phyloP scores from a whole-genome alignment of 2,797 vertebrate genomes.

The Manis pentadactyla region DNA sequence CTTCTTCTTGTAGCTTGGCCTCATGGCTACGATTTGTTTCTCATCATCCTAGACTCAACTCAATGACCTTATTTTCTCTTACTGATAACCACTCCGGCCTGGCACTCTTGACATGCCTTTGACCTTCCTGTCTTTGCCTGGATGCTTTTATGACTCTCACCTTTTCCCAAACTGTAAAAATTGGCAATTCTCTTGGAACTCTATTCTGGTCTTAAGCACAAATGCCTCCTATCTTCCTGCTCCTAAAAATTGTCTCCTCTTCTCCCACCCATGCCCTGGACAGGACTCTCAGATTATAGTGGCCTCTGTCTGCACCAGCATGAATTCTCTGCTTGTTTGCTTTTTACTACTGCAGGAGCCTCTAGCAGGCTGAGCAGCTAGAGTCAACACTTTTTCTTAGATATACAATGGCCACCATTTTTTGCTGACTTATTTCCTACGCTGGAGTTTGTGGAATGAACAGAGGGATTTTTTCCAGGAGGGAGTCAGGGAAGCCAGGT shows the following conservation, averaged over 20 bases:
- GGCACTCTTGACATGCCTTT: not conserved
- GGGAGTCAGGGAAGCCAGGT: not conserved
- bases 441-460: conserved; percentile 15
- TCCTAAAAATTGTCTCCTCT: not conserved
- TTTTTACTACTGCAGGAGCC: not conserved
- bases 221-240: not conserved
- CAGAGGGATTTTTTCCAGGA: conserved; percentile 35
- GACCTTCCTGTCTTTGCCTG: not conserved
- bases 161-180: not conserved
- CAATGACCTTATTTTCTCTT: not conserved
- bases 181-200: not conserved
- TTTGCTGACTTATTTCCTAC: conserved; percentile 25
- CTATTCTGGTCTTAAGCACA: not conserved
- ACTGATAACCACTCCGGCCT: not conserved
- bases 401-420: not conserved
- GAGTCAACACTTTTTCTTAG: not conserved
- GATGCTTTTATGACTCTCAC: not conserved
- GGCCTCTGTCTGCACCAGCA: not conserved
- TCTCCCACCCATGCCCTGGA: not conserved
- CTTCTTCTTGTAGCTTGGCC: not conserved
- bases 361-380: not conserved
- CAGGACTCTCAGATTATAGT: not conserved
- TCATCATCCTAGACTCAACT: not conserved
- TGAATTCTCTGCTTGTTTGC: not conserved
- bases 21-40: not conserved